Evolutionary conservation across 2,888 invertebrate species (phyloP).

Genomic region (Morpho deidamia): DNA sequence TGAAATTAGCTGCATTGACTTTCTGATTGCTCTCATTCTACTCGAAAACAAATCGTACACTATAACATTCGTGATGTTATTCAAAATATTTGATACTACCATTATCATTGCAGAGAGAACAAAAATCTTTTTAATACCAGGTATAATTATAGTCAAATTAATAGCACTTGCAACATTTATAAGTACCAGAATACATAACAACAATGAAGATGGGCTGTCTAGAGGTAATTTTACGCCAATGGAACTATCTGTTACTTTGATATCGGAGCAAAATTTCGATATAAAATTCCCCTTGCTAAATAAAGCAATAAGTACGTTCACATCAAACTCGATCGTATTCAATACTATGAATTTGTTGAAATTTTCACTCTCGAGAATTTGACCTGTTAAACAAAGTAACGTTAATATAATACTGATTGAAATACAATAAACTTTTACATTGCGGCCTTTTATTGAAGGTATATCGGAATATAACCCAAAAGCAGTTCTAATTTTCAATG

Average conservation of each 20-base stretch:
- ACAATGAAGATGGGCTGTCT: neutral
- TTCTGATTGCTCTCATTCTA: neutral
- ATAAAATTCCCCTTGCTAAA: neutral
- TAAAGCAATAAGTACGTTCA: neutral
- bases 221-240: neutral
- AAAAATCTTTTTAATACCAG: too few relatives aligned
- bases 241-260: neutral
- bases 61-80: neutral
- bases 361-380: too few relatives aligned
- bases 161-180: too few relatives aligned
- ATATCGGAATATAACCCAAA: too few relatives aligned
- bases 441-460: too few relatives aligned
- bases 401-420: too few relatives aligned
- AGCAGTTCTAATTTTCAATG: too few relatives aligned
- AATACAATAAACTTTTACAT: too few relatives aligned
- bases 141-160: too few relatives aligned
- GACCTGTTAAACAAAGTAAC: too few relatives aligned
- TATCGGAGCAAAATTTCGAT: neutral
- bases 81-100: neutral
- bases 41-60: neutral
- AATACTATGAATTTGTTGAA: too few relatives aligned
- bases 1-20: neutral
- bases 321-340: neutral
- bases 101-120: neutral
- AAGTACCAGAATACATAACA: too few relatives aligned